phyloP scores from a whole-genome alignment of 2,797 vertebrate species.

The Bovichtus diacanthus region DNA sequence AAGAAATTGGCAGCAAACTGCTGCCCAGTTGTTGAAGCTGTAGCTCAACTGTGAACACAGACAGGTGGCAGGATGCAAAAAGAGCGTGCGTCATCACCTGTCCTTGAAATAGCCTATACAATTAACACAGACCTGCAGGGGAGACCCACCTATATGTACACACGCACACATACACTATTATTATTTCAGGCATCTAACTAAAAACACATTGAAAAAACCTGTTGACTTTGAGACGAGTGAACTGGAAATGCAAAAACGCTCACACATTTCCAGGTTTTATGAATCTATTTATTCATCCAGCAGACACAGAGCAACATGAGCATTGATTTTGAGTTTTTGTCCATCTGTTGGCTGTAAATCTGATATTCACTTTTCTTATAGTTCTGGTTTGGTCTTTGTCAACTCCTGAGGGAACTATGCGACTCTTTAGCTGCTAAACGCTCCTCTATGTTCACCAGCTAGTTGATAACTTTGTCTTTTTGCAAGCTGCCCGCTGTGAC shows the following conservation, averaged over 20 bases:
- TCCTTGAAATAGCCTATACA: conserved; percentile 34
- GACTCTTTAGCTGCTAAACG: neutral
- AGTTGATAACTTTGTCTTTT: neutral
- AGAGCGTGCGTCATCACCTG: conserved; percentile 28
- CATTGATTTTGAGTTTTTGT: neutral
- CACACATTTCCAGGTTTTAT: no score
- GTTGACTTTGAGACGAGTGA: no score
- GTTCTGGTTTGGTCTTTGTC: neutral
- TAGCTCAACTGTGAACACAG: conserved; percentile 2
- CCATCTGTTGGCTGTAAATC: neutral
- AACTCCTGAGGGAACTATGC: neutral
- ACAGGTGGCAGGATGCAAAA: neutral
- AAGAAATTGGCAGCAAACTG: neutral
- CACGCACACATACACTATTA: neutral
- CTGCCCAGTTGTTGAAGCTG: conserved; percentile 2
- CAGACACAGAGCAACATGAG: neutral
- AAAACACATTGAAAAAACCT: no score
- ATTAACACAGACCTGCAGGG: conserved; percentile 30
- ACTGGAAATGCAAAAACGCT: no score
- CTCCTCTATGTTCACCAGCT: neutral
- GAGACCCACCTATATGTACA: neutral
- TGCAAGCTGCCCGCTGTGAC: neutral
- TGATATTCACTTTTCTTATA: neutral
- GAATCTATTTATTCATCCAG: no score
- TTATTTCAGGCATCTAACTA: no score